phyloP scores from a whole-genome alignment of 2,113 vertebrate genomes.

The Syngnathus scovelli region DNA sequence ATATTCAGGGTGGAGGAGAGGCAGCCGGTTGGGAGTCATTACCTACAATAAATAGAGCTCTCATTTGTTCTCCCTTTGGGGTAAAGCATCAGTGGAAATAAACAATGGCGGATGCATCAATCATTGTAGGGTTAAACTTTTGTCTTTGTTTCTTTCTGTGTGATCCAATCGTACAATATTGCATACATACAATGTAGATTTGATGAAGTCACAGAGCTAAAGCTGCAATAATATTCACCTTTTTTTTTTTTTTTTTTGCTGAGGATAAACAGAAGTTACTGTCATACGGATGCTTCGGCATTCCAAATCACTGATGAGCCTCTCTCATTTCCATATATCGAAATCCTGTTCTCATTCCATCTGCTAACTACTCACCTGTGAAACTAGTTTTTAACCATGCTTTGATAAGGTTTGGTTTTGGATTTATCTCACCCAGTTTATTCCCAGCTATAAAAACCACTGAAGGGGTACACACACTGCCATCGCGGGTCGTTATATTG shows the following conservation, averaged over 20 bases:
- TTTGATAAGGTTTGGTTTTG: slow-evolving; percentile 41
- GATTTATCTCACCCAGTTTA: slow-evolving; percentile 48
- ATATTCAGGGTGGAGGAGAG: slow-evolving; percentile 55
- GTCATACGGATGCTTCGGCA: background rate
- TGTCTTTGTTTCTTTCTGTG: slow-evolving; percentile 21
- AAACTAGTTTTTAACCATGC: slow-evolving; percentile 72
- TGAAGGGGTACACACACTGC: slow-evolving; percentile 42
- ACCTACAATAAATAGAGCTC: slow-evolving; percentile 59
- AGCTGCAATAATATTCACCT: no score
- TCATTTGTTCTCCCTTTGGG: slow-evolving; percentile 54
- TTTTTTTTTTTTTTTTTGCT: no score
- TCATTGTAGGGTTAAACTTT: slow-evolving; percentile 26
- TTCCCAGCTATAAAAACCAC: slow-evolving; percentile 58
- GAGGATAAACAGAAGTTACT: background rate
- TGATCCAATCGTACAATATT: slow-evolving; percentile 35
- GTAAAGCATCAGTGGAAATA: slow-evolving; percentile 46
- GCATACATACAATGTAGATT: background rate
- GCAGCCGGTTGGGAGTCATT: slow-evolving; percentile 60
- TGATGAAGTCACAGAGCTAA: no score
- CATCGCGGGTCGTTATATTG: slow-evolving; percentile 56
- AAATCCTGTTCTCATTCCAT: slow-evolving; percentile 70
- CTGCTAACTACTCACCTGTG: slow-evolving; percentile 70
- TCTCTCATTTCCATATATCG: slow-evolving; percentile 65
- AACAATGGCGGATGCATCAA: slow-evolving; percentile 40
- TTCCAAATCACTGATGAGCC: slow-evolving; percentile 32